Evolutionary conservation across 2,113 vertebrate species (phyloP), one percentile per base, ranked within the genome.

Genomic region (Origma solitaria): DNA sequence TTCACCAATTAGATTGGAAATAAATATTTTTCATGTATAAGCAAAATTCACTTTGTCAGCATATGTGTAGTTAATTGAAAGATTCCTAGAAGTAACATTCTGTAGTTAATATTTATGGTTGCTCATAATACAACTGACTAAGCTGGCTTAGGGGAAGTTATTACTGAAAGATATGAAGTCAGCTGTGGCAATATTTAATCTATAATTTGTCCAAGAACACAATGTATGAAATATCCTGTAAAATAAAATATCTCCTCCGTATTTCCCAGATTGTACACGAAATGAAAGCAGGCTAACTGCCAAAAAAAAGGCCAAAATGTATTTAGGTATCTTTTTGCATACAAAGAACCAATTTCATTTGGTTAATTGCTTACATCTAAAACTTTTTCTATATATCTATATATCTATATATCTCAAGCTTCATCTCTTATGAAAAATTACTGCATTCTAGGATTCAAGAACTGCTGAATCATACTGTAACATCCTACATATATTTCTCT

Each of bases 1-100:
- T 95, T 91, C 85, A 78, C 93, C 96, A 97, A 98, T 98, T 98
- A 97, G 86, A 96, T 68, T 84, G 89, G 76, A 97, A 98, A 98
- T 97, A 79, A 97, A 97, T 94, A 96, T 71, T 97, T 97, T 73
- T 97, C 40, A 96, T 87, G 89, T 86, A 82, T 68, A 97, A 97
- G 81, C 71, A 78, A 92, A 98, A 97, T 91, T 80, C 49, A 92
- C 68, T 92, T 92, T 69, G 79, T 97, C 82, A 69, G 77, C 40
- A 75, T 85, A 72, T 20, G 68, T 66, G 82, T 11, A 86, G 81
- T 61, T 94, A 92, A 85, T 73, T 94, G 93, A 94, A 96, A 60
- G 49, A 80, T 82, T 95, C 94, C 78, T 93, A 95, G 60, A 96
- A 96, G 62, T 82, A 97, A 93, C 47, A 91, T 58, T 62, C 54